Percentiles rank a stretch among this genome's conserved stretches.
Conservation (phyloP, 1,140 invertebrate genomes). For the Atta cephalotes region DNA sequence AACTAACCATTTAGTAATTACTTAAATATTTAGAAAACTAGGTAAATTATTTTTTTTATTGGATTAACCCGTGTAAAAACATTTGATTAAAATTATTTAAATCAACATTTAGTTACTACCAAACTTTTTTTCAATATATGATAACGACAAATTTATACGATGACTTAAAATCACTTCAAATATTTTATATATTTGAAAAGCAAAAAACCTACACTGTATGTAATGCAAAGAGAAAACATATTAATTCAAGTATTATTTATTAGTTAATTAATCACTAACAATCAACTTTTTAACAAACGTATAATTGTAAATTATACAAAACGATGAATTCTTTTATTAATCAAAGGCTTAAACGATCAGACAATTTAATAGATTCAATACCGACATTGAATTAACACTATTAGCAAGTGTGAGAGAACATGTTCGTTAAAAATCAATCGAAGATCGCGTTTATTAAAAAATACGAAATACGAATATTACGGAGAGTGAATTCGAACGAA, state of each 20-base stretch:
- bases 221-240: neutral
- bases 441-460: slow-evolving; percentile 21
- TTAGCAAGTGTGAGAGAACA: slow-evolving; percentile 3
- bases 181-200: neutral
- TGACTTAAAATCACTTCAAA: neutral
- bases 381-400: neutral
- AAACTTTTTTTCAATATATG: too few species aligned
- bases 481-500: slow-evolving; percentile 9
- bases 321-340: neutral
- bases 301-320: slow-evolving; percentile 14
- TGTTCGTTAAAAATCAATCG: neutral
- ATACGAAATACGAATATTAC: slow-evolving; percentile 1
- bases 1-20: too few species aligned
- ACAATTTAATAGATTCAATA: neutral
- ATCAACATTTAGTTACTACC: too few species aligned
- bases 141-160: neutral
- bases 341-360: neutral
- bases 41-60: too few species aligned
- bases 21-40: too few species aligned
- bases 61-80: too few species aligned
- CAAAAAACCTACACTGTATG: neutral
- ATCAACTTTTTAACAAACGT: neutral
- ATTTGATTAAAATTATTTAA: too few species aligned
- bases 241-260: slow-evolving; percentile 6
- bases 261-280: neutral